Base-by-base conservation (phyloP, 2,113 vertebrate species). In the Echinops telfairi region DNA sequence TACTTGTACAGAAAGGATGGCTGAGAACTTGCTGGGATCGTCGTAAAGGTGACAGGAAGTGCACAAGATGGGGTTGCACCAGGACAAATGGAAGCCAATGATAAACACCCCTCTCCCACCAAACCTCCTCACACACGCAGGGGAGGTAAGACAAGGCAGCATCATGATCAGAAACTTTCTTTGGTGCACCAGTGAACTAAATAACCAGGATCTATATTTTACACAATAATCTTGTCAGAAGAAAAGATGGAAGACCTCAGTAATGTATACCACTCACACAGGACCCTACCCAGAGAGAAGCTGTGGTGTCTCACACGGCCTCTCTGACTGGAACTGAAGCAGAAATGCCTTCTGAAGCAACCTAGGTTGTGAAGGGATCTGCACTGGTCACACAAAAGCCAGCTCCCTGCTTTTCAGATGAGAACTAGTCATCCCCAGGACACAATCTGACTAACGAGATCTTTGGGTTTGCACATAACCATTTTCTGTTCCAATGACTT, bases 211-310 rank as follows among this genome's bases (percentile, higher is more conserved):
- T 77, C 79, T 43, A 14, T 64, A 36, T 77, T 82, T 43, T 88
- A 43, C 27, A 29, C 1, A 43, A 31, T 19, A 75, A 84, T 57
- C 33, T 1, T 66, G 33, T 68, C 20, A 29, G 75, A 70, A 76
- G 80, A 73, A 58, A 86, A 83, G 70, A 79, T n/a, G 16, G 38
- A 40, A 60, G 16, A 27, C 22, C 17, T n/a, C 27, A 80, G 89
- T 53, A 4, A 6, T 68, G 36, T 62, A 19, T 29, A 25, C 12
- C 36, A 22, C 11, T 80, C 62, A 31, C 29, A 25, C 31, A 4
- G 2, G 29, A 19, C 25, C 53, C 16, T 38, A 40, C 0, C 0
- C 1, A 20, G 23, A 12, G 6, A 68, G n/a, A 60, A 47, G 76
- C 47, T 64, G 33, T 23, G 60, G 2, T 57, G 27, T 62, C 38